phyloP scores from a whole-genome alignment of 2,113 vertebrate genomes.

The Atrichornis clamosus region DNA sequence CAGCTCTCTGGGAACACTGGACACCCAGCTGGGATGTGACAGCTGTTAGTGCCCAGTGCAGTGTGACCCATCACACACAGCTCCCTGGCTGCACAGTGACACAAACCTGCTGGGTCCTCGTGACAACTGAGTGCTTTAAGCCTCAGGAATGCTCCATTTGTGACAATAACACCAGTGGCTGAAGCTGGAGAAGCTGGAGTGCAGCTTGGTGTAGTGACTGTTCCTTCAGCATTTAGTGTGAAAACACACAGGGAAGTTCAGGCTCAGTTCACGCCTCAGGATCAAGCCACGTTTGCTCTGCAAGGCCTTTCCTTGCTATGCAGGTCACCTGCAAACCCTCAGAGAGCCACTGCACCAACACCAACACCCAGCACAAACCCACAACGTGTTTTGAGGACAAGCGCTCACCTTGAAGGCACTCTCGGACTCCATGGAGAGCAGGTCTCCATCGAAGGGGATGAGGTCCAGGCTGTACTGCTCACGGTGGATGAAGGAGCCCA shows the following conservation, averaged over 20 bases:
- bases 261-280: not conserved
- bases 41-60: not conserved
- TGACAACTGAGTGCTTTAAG: accelerated
- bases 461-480: constrained; percentile 95
- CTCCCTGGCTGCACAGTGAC: accelerated
- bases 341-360: not conserved
- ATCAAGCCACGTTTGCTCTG: not conserved
- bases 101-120: not conserved
- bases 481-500: constrained; percentile 88
- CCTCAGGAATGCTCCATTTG: accelerated
- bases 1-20: not conserved
- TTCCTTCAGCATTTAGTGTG: not conserved
- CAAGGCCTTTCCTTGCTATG: not conserved
- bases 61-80: accelerated
- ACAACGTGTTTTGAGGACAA: accelerated
- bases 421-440: constrained; percentile 97
- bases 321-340: not conserved
- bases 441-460: constrained; percentile 93
- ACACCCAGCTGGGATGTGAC: not conserved
- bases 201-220: accelerated
- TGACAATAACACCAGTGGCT: not conserved
- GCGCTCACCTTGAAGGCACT: constrained; percentile 85
- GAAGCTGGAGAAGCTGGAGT: not conserved
- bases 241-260: not conserved
- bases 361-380: not conserved